Evolutionary conservation across 2,888 invertebrate genomes (phyloP), one percentile per base, ranked within the genome.

Genomic region (Idaea aversata): DNA sequence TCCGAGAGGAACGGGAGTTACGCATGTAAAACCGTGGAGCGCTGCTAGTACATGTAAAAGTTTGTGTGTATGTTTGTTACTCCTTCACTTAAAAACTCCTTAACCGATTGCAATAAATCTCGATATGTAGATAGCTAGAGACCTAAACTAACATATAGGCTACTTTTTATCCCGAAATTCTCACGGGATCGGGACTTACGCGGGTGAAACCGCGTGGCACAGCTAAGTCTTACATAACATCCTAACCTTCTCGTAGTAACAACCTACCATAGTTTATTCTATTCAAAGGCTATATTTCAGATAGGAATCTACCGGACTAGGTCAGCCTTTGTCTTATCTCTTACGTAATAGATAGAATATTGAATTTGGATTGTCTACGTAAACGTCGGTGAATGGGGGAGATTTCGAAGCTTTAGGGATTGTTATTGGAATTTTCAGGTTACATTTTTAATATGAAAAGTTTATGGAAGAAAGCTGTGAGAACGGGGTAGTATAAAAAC

Each of bases 311-410:
- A 65, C 63, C 65, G 65, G 64, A 65, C 64, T 64, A 61, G 61
- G 57, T 58, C 47, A 35, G 35, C 62, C 57, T 69, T 65, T 62
- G 61, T 68, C 64, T 68, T 67, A 67, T 47, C 16, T 64, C 68
- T 59, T 62, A 63, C 64, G 64, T 68, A 66, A 69, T 65, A 58
- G 59, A 66, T 68, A 64, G 65, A 65, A 68, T 68, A 68, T 65
- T 68, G 65, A 65, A 68, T 67, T 60, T 35, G 36, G 13, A 47
- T 7, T 47, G 47, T 47, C 47, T 47, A 47, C 47, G 47, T 47
- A 10, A 47, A 47, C 47, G 7, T 47, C 47, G 47, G 13, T 47
- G 47, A 47, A 47, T 47, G 47, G 47, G 36, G 47, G 59, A 58
- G 57, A 62, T 59, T 61, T 62, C 58, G 64, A 65, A 67, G 60